phyloP scores from a whole-genome alignment of 2,888 invertebrate genomes.

The Glaucopsyche alexis region DNA sequence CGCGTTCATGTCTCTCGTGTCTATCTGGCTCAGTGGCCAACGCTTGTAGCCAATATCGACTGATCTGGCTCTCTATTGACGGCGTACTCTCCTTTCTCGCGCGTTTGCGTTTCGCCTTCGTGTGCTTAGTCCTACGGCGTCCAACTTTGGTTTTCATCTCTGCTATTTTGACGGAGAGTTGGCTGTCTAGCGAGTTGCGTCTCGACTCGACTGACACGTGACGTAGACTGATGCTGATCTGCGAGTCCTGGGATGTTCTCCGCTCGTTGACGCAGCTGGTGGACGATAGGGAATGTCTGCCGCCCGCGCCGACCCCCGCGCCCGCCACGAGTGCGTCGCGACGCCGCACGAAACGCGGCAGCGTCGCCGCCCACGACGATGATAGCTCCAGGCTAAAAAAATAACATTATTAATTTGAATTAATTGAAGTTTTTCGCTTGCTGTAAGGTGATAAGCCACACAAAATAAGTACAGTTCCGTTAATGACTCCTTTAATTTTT shows the following conservation, averaged over 20 bases:
- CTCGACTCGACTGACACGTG: slow-evolving; percentile 93
- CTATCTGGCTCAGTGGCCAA: slow-evolving; percentile 60
- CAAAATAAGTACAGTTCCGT: too few relatives aligned
- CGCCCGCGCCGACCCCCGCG: slow-evolving; percentile 71
- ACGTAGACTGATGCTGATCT: slow-evolving; percentile 88
- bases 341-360: slow-evolving; percentile 91
- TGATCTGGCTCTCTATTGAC: slow-evolving; percentile 89
- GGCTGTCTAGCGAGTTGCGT: slow-evolving; percentile 92
- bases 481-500: too few relatives aligned
- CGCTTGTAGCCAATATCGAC: slow-evolving; percentile 83
- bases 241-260: slow-evolving; percentile 83
- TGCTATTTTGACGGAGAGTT: slow-evolving; percentile 90
- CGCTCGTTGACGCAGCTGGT: slow-evolving; percentile 77
- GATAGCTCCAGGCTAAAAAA: slow-evolving; percentile 87
- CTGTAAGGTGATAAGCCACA: too few relatives aligned
- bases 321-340: slow-evolving; percentile 88
- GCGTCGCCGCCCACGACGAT: slow-evolving; percentile 94
- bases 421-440: too few relatives aligned
- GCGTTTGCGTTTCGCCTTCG: slow-evolving; percentile 67
- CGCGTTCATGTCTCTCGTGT: slow-evolving; percentile 77
- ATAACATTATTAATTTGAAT: too few relatives aligned
- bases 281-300: slow-evolving; percentile 61
- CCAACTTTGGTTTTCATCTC: slow-evolving; percentile 88
- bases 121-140: slow-evolving; percentile 71
- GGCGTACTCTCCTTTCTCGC: slow-evolving; percentile 85